Evolutionary conservation across 2,888 invertebrate genomes (phyloP).

Genomic region (Lucinisca nassula): DNA sequence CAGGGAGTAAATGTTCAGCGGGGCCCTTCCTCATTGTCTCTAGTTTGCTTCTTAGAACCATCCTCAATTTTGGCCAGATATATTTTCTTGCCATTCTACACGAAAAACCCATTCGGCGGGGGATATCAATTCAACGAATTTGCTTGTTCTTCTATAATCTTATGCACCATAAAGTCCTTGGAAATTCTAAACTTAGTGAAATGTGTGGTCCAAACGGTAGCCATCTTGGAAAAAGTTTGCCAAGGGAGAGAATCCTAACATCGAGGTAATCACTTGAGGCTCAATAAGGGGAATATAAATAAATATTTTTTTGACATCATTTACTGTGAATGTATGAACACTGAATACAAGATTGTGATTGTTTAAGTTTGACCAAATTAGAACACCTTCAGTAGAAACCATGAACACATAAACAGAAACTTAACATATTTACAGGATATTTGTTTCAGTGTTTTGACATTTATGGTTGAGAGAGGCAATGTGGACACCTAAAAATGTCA

Average conservation of each 20-base stretch:
- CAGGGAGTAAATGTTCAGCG: too few relatives aligned
- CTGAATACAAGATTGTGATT: too few relatives aligned
- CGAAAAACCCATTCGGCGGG: too few relatives aligned
- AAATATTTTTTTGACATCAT: too few relatives aligned
- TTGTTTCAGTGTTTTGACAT: background rate
- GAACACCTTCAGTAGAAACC: background rate
- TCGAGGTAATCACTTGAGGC: background rate
- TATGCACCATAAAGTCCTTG: background rate
- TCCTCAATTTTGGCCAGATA: too few relatives aligned
- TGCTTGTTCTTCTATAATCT: background rate
- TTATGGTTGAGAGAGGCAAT: background rate
- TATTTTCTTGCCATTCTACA: too few relatives aligned
- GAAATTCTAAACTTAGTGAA: background rate
- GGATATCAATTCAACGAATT: too few relatives aligned
- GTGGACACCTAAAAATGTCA: slow-evolving; percentile 13
- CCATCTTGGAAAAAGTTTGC: background rate
- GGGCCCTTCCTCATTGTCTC: too few relatives aligned
- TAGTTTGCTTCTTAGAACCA: too few relatives aligned
- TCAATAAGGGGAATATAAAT: background rate
- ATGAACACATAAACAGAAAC: background rate
- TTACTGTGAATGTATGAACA: too few relatives aligned
- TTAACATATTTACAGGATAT: slow-evolving; percentile 7
- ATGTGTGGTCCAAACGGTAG: background rate
- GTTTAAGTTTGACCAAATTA: too few relatives aligned
- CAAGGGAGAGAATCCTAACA: background rate